Evolutionary conservation across 2,113 vertebrate genomes (phyloP).

Genomic region (Sinocyclocheilus grahami): DNA sequence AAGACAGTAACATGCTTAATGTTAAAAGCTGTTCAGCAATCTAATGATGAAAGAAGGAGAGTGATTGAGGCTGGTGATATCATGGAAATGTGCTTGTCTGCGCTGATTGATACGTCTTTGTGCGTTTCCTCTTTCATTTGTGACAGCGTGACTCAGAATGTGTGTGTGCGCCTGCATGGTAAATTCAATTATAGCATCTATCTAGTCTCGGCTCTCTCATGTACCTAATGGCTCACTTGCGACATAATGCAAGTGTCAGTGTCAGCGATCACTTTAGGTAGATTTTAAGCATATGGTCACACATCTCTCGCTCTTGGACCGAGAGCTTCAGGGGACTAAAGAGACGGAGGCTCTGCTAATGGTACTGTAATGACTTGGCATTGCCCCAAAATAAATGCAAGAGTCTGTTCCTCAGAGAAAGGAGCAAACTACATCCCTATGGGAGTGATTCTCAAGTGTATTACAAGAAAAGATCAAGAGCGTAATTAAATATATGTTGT

Average conservation of each 20-base stretch:
- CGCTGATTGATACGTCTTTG: conserved; percentile 25
- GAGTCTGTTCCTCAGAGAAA: conserved; percentile 26
- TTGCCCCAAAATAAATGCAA: conserved; percentile 38
- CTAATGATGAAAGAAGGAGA: conserved; percentile 26
- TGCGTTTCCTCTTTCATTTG: conserved; percentile 19
- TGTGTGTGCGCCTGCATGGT: background rate
- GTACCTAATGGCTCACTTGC: conserved; percentile 23
- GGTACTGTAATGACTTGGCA: conserved; percentile 53
- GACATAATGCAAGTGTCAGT: conserved; percentile 42
- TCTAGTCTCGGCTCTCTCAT: background rate
- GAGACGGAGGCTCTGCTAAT: conserved; percentile 30
- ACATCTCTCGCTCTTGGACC: conserved; percentile 6
- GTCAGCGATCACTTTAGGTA: conserved; percentile 6
- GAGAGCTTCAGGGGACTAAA: conserved; percentile 13
- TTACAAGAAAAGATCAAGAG: conserved; percentile 13
- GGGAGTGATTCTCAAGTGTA: conserved; percentile 24
- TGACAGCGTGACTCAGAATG: background rate
- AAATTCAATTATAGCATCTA: conserved; percentile 40
- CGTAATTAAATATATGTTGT: conserved; percentile 15
- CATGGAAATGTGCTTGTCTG: background rate
- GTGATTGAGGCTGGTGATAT: conserved; percentile 14
- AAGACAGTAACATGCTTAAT: background rate
- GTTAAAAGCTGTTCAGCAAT: background rate
- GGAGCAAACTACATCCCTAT: conserved; percentile 32
- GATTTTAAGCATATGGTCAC: conserved; percentile 34